Percentiles rank a stretch among this genome's conserved stretches.
Conservation (phyloP, 2,113 vertebrate genomes). For the Phylloscopus whistleri region DNA sequence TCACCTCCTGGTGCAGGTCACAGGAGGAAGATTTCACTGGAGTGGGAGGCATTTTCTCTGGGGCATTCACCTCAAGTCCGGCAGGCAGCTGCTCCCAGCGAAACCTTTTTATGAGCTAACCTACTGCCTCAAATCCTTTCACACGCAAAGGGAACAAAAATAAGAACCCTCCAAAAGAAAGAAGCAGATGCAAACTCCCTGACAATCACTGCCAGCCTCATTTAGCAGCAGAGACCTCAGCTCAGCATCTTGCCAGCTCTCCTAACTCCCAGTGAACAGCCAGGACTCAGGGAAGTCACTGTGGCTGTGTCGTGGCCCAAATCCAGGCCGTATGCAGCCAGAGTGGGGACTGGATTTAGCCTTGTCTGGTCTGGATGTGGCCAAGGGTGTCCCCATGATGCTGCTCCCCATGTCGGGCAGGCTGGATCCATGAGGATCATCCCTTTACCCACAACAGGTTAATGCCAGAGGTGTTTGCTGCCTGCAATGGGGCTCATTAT, state of each 20-base stretch:
- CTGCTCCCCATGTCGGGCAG: not conserved
- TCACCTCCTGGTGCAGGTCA: conserved; percentile 50
- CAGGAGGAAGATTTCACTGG: conserved; percentile 38
- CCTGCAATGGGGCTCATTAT: not conserved
- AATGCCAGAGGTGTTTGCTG: not conserved
- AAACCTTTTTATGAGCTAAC: conserved; percentile 35
- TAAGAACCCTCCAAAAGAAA: not conserved
- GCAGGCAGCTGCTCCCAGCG: not conserved
- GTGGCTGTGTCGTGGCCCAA: not conserved
- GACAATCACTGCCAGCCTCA: not conserved
- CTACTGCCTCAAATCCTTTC: not conserved
- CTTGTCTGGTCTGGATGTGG: rapidly evolving
- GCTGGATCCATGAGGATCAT: not conserved
- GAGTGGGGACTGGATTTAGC: not conserved
- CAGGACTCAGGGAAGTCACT: not conserved
- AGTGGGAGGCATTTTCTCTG: not conserved
- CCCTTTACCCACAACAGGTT: not conserved
- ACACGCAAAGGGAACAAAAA: not conserved
- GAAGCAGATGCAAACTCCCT: not conserved
- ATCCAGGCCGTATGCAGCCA: not conserved
- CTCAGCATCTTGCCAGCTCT: not conserved
- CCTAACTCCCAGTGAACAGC: not conserved
- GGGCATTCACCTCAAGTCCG: conserved; percentile 8
- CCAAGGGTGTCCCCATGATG: not conserved
- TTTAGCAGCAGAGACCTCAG: not conserved